Evolutionary conservation across 2,797 vertebrate species (phyloP).

Genomic region (Yasuhikotakia modesta): DNA sequence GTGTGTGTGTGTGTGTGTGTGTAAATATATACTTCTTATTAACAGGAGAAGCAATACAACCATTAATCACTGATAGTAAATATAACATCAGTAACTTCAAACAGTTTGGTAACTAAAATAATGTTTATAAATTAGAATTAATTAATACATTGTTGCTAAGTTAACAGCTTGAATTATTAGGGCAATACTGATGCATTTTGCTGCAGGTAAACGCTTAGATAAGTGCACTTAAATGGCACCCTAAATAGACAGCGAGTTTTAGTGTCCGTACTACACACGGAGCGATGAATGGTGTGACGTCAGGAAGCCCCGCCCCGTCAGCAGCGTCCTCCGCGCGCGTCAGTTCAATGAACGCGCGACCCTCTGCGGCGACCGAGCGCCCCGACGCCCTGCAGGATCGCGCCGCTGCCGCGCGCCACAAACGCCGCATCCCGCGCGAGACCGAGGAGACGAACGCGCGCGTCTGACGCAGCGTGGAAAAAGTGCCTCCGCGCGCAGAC

Average conservation of each 20-base stretch:
- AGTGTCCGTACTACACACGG: no score
- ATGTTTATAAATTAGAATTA: neutral
- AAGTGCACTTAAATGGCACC: neutral
- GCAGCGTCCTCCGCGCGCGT: no score
- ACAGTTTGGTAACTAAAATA: neutral
- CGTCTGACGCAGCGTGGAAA: slow-evolving; percentile 10
- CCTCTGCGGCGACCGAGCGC: slow-evolving; percentile 29
- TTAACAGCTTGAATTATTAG: no score
- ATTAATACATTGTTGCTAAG: no score
- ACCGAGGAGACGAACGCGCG: slow-evolving; percentile 7
- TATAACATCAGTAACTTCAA: neutral
- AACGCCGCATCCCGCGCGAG: neutral
- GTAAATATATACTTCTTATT: no score
- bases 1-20: no score
- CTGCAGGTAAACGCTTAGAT: neutral
- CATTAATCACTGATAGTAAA: neutral
- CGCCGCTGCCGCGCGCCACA: neutral
- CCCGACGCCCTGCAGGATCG: slow-evolving; percentile 15
- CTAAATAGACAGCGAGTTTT: no score
- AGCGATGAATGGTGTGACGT: slow-evolving; percentile 62
- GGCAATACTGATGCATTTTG: neutral
- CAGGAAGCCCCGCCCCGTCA: slow-evolving; percentile 53
- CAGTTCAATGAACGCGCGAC: slow-evolving; percentile 40
- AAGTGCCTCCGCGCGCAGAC: slow-evolving; percentile 46
- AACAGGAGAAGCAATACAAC: no score